Conservation (phyloP, 23 tunicate species). For the Oikopleura dioica region DNA sequence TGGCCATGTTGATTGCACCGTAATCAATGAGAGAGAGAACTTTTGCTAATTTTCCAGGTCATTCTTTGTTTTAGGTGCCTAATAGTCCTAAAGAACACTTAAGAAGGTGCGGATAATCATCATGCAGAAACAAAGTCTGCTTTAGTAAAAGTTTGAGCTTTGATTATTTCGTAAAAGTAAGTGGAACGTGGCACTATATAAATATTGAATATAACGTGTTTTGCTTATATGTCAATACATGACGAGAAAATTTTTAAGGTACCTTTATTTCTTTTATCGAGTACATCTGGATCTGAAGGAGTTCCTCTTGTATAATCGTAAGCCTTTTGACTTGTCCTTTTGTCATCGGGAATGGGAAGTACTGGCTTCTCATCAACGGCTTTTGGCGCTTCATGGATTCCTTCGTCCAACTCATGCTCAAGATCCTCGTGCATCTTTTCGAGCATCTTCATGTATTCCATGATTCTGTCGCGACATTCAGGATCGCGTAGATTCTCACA, state of each 20-base stretch:
- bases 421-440: background rate
- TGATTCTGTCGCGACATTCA: background rate
- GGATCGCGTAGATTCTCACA: background rate
- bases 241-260: background rate
- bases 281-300: slow-evolving; percentile 43
- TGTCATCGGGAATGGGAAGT: background rate
- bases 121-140: too few species aligned
- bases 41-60: too few species aligned
- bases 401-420: background rate
- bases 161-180: too few species aligned
- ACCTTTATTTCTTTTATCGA: slow-evolving; percentile 28
- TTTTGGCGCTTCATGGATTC: background rate
- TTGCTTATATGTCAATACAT: too few species aligned
- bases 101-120: too few species aligned
- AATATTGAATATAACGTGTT: too few species aligned
- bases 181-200: too few species aligned
- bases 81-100: too few species aligned
- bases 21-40: too few species aligned
- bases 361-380: background rate
- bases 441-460: background rate
- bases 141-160: too few species aligned
- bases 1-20: too few species aligned
- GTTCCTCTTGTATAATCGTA: slow-evolving; percentile 37
- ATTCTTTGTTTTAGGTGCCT: too few species aligned
- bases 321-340: background rate